Base-by-base conservation (phyloP, 2,797 vertebrate species). In the Manis pentadactyla region DNA sequence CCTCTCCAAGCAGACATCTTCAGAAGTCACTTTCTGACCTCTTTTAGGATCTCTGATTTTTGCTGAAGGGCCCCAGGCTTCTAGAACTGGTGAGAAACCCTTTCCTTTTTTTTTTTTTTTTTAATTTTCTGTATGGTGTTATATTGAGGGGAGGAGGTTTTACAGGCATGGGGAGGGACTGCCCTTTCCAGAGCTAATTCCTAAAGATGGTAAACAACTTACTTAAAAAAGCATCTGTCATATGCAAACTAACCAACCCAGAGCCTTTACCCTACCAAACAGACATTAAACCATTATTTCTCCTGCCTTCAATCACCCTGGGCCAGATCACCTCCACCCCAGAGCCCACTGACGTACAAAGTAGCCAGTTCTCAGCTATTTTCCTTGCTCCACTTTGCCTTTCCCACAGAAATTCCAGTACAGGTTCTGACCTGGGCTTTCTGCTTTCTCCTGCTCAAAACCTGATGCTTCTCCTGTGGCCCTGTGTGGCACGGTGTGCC, bases 11-110 rank as follows among this genome's bases (percentile, higher is more conserved):
- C 23, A 86, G 14, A 59, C 61, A 42, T 25, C 11, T 31, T 39
- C 31, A 51, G 63, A 71, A 77, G 51, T 63, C 42, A 85, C 39
- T 78, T 93, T 27, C 61, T 71, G 74, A 90, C 25, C 27, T 82
- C 39, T 55, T 96, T 66, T 61, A 13, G 34, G 9, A 90, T 84
- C 57, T 84, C 83, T 90, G 19, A 53, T 61, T 97, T 46, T 87
- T 39, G 4, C 46, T 71, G 42, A 86, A 31, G 29, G 4, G 57
- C 29, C 46, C 51, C 69, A 49, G 18, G 46, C 25, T 78, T n/a
- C 55, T 42, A 49, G 31, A 53, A 90, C 4, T n/a, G 21, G 27
- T 66, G 5, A 92, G 25, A 9, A 95, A 89, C 15, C 5, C 61
- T 81, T 85, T 88, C 1, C 18, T 69, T 82, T 27, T 71, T 2